A percentile compares a stretch with the other conserved stretches of the same genome.
Conservation (phyloP, 2,888 invertebrate species). For the Trilocha varians region DNA sequence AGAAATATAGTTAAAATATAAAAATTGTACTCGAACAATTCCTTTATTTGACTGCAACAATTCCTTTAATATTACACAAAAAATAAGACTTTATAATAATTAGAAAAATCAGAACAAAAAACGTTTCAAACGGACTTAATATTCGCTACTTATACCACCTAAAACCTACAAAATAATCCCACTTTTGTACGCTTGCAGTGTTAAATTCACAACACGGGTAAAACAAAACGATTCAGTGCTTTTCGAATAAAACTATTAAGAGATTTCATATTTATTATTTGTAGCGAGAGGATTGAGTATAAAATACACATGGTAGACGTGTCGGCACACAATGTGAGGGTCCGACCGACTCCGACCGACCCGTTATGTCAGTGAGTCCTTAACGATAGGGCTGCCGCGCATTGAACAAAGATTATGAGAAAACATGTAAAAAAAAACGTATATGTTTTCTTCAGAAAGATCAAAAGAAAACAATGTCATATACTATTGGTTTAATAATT, state of each 20-base stretch:
- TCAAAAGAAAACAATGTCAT: too few relatives aligned
- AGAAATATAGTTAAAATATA: too few relatives aligned
- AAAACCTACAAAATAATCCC: too few relatives aligned
- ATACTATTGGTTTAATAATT: too few relatives aligned
- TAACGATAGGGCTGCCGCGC: conserved; percentile 31
- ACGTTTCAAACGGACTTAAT: too few relatives aligned
- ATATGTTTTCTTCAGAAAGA: neutral
- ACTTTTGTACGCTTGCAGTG: too few relatives aligned
- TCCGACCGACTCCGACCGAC: conserved; percentile 47
- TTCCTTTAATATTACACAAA: too few relatives aligned
- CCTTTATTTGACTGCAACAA: too few relatives aligned
- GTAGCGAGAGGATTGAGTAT: neutral
- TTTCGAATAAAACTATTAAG: neutral
- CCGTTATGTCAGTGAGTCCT: conserved; percentile 37
- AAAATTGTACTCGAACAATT: too few relatives aligned
- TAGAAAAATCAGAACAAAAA: too few relatives aligned
- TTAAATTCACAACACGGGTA: neutral
- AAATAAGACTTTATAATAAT: too few relatives aligned
- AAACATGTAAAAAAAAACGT: neutral
- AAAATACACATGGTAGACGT: conserved; percentile 11
- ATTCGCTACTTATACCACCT: too few relatives aligned
- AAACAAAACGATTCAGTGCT: neutral
- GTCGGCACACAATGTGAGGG: conserved; percentile 28
- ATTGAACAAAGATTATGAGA: neutral
- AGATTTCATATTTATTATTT: neutral